These are phyloP conservation scores for Sander vitreus DNA, from an alignment of 2,113 vertebrate genomes.

Conservation along the genomic window DNA sequence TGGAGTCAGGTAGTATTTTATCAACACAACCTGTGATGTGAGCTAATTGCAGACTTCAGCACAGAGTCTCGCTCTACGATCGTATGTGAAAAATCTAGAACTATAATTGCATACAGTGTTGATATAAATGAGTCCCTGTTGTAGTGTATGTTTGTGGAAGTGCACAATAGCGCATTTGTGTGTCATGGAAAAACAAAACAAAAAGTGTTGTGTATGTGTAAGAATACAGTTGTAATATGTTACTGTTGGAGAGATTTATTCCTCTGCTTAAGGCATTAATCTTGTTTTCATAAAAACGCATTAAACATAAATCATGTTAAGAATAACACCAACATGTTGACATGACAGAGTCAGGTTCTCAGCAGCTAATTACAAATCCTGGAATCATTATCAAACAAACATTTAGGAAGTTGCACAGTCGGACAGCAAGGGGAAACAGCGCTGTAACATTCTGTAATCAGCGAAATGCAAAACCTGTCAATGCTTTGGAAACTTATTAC, in stretches of 20 bases:
- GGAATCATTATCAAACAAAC: slow-evolving; percentile 30
- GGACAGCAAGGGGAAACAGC: neutral
- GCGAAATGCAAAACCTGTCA: accelerated
- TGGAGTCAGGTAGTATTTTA: neutral
- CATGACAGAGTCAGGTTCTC: no score
- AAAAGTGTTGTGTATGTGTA: neutral
- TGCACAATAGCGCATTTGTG: neutral
- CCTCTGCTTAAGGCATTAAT: slow-evolving; percentile 24
- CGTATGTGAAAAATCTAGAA: neutral
- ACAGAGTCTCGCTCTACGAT: no score
- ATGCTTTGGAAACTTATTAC: neutral
- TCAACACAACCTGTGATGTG: neutral
- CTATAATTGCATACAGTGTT: neutral
- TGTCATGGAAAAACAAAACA: neutral
- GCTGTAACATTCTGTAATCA: no score
- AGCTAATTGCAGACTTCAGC: neutral
- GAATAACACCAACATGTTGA: no score
- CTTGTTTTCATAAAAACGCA: slow-evolving; percentile 21
- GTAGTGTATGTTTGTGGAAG: neutral
- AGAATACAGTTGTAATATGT: slow-evolving; percentile 18
- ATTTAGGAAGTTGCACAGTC: neutral
- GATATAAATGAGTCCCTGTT: neutral
- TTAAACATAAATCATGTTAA: no score
- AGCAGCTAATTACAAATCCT: slow-evolving; percentile 50
- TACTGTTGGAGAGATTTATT: slow-evolving; percentile 37